Conservation (phyloP, 1,140 invertebrate genomes). For the Heterodera schachtii region DNA sequence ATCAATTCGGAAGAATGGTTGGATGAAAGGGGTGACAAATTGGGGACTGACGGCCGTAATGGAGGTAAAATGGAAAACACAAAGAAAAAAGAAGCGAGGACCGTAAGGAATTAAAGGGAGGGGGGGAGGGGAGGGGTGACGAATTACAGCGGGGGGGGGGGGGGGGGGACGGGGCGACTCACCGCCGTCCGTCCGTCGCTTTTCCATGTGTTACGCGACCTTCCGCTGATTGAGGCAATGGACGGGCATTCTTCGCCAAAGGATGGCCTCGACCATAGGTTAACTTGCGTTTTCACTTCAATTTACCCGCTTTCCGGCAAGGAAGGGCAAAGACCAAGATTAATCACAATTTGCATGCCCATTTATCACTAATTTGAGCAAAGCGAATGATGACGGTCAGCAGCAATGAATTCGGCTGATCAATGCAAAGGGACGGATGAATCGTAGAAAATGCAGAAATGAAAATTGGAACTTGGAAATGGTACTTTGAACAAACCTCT, state of each 20-base stretch:
- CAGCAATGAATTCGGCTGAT: not conserved
- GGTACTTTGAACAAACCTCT: no score
- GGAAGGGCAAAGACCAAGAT: not conserved
- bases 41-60: not conserved
- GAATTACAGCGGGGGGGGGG: not conserved
- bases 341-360: not conserved
- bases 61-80: not conserved
- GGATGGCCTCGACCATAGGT: not conserved
- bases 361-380: not conserved
- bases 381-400: not conserved
- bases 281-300: not conserved
- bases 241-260: not conserved
- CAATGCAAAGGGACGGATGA: not conserved
- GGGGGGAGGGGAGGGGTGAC: not conserved
- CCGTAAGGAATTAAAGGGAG: not conserved
- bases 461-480: no score
- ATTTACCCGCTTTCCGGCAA: not conserved
- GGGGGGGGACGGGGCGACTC: no score
- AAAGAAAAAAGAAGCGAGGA: not conserved
- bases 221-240: no score
- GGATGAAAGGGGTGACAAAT: not conserved
- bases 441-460: slow-evolving; percentile 3
- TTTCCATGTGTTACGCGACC: no score
- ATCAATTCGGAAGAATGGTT: not conserved
- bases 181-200: no score